Percentiles rank a stretch among this genome's conserved stretches.
Conservation (phyloP, 35 echinoderm and acorn worm species). For the Lytechinus pictus region DNA sequence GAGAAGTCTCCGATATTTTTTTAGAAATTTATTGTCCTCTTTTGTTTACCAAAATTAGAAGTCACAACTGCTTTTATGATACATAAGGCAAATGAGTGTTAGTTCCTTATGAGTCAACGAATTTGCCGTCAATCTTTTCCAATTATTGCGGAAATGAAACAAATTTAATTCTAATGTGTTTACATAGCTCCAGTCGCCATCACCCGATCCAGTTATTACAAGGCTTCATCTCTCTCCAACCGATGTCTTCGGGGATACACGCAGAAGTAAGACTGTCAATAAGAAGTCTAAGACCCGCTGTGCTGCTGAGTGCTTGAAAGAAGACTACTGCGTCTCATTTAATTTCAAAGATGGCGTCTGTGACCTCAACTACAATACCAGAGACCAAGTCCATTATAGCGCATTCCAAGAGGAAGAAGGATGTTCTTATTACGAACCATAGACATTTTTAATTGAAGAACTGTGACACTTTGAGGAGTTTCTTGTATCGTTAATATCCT, state of each 20-base stretch:
- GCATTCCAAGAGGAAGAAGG: background rate
- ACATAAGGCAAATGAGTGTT: too few species aligned
- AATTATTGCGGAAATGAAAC: too few species aligned
- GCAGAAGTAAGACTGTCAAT: background rate
- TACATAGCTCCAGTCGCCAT: background rate
- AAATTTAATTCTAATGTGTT: too few species aligned
- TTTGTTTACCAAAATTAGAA: too few species aligned
- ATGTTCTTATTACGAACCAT: background rate
- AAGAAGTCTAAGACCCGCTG: background rate
- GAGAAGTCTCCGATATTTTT: too few species aligned
- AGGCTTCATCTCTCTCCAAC: background rate
- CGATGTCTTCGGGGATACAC: background rate
- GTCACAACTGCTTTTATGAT: too few species aligned
- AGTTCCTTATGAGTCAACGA: too few species aligned
- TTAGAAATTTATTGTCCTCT: too few species aligned
- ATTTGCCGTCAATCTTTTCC: too few species aligned
- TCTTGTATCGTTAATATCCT: too few species aligned
- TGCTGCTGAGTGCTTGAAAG: background rate
- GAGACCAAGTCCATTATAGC: background rate
- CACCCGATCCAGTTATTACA: background rate
- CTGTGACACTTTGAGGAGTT: too few species aligned
- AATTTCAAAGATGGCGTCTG: conserved; percentile 11
- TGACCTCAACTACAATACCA: background rate
- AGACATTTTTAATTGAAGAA: too few species aligned
- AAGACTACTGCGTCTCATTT: background rate